Conservation (phyloP, 2,888 invertebrate genomes). For the Drosophila mercatorum region DNA sequence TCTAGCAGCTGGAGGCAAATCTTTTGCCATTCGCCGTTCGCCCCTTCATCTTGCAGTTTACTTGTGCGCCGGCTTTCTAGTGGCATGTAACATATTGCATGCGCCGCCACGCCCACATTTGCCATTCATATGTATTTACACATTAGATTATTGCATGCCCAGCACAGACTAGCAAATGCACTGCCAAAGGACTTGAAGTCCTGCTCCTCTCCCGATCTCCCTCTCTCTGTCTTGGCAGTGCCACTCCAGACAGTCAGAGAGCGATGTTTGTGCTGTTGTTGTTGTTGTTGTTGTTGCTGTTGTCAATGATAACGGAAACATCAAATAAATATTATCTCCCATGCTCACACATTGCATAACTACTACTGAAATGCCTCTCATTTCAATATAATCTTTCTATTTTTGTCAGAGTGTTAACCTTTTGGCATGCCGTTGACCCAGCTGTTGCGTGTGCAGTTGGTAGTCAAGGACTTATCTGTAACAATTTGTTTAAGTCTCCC, state of each 20-base stretch:
- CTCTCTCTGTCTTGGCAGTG: constrained; percentile 32
- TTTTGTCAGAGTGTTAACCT: constrained; percentile 23
- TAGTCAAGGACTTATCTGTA: constrained; percentile 41
- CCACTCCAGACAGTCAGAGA: constrained; percentile 61
- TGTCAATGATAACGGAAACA: constrained; percentile 62
- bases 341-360: constrained; percentile 21
- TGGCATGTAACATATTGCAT: constrained; percentile 69
- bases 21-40: constrained; percentile 10
- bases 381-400: constrained; percentile 24
- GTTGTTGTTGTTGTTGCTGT: constrained; percentile 2
- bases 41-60: constrained; percentile 28
- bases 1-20: constrained; percentile 40
- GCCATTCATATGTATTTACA: constrained; percentile 73
- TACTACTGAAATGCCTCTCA: constrained; percentile 14
- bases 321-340: constrained; percentile 77
- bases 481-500: constrained; percentile 22
- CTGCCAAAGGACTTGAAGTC: constrained; percentile 11
- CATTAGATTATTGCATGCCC: constrained; percentile 80
- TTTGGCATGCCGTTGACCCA: constrained; percentile 28
- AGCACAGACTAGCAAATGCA: constrained; percentile 53
- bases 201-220: constrained; percentile 1
- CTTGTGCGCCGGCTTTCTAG: constrained; percentile 55
- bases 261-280: constrained; percentile 1
- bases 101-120: constrained; percentile 46
- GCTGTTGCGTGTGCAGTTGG: constrained; percentile 19